A percentile compares a stretch with the other conserved stretches of the same genome.
Evolutionary conservation across 2,797 vertebrate species (phyloP).

Genomic region (Coregonus suidteri): DNA sequence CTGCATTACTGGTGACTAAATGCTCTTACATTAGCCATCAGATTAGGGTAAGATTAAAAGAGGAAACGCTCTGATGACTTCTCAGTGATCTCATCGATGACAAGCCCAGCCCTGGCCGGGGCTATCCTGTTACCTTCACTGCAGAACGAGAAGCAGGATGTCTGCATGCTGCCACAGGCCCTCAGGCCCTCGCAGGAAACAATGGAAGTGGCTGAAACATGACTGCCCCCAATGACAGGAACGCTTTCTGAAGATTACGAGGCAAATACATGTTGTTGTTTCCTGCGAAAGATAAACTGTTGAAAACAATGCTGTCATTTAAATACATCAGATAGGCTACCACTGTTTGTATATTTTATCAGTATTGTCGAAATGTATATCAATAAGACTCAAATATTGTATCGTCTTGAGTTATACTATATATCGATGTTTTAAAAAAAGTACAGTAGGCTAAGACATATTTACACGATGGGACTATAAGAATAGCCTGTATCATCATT

Average conservation of each 20-base stretch:
- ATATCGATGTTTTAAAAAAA: background rate
- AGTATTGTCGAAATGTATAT: background rate
- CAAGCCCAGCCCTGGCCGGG: constrained; percentile 44
- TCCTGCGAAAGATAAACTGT: background rate
- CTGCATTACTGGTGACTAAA: constrained; percentile 3
- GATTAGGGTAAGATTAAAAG: constrained; percentile 29
- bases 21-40: background rate
- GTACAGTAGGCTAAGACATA: background rate
- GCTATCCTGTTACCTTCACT: constrained; percentile 59
- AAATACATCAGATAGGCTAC: background rate
- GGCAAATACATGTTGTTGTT: constrained; percentile 15
- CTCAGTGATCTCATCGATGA: constrained; percentile 55
- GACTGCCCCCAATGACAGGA: constrained; percentile 46
- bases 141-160: constrained; percentile 62
- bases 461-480: background rate
- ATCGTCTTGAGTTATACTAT: background rate
- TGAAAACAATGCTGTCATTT: background rate
- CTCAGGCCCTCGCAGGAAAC: constrained; percentile 69
- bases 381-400: background rate
- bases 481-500: background rate
- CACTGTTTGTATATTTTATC: background rate
- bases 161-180: constrained; percentile 69
- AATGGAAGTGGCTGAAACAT: constrained; percentile 59
- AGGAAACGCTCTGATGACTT: constrained; percentile 41
- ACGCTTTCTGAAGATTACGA: constrained; percentile 21